Evolutionary conservation across 1,140 invertebrate species (phyloP).

Genomic region (Eubasilissa regina): DNA sequence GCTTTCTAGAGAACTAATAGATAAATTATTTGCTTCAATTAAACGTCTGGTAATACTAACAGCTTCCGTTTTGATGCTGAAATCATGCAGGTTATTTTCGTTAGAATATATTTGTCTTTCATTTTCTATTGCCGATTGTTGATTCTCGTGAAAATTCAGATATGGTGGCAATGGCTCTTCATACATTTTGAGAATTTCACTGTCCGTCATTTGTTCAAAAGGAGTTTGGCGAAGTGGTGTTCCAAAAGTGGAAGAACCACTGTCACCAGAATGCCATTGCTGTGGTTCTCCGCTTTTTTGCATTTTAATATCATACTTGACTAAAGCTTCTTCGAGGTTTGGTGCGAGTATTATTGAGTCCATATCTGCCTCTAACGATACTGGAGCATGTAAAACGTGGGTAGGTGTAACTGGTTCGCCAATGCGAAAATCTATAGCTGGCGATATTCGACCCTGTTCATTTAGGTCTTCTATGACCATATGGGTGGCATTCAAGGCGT

Average conservation of each 20-base stretch:
- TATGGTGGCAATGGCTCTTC: conserved; percentile 36
- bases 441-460: conserved; percentile 56
- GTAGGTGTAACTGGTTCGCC: conserved; percentile 70
- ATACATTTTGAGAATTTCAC: conserved; percentile 57
- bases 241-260: conserved; percentile 35
- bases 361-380: conserved; percentile 62
- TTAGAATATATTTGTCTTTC: conserved; percentile 7
- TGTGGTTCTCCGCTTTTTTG: conserved; percentile 52
- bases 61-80: conserved; percentile 21
- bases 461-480: neutral
- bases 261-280: conserved; percentile 30
- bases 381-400: conserved; percentile 62
- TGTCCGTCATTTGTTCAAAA: conserved; percentile 58
- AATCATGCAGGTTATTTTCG: conserved; percentile 30
- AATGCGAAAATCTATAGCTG: conserved; percentile 66
- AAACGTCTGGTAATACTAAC: conserved; percentile 1
- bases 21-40: neutral
- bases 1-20: conserved; percentile 8
- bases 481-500: conserved; percentile 19
- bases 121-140: conserved; percentile 31
- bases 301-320: conserved; percentile 55
- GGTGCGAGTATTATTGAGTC: conserved; percentile 62
- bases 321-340: conserved; percentile 58
- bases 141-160: conserved; percentile 24
- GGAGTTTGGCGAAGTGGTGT: conserved; percentile 47